Conservation (phyloP, 2,113 vertebrate genomes). For the Chloropsis cyanopogon region DNA sequence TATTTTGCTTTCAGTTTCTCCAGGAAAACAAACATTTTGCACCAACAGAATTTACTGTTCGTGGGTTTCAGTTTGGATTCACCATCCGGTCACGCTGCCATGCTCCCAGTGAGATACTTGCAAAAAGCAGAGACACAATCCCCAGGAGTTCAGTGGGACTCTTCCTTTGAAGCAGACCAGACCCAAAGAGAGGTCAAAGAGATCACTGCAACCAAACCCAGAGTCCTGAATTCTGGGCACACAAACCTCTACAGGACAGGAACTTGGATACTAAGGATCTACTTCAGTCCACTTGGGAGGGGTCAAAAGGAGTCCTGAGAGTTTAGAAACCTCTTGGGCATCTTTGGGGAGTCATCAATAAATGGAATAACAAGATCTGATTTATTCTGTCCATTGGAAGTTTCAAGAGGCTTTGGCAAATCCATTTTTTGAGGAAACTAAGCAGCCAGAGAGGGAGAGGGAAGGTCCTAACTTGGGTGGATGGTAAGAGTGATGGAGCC, state of each 20-base stretch:
- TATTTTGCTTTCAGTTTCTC: not conserved
- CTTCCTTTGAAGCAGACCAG: not conserved
- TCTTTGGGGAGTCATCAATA: not conserved
- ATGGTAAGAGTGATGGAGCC: not conserved
- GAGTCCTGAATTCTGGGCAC: not conserved
- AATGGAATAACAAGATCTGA: not conserved
- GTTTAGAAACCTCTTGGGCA: not conserved
- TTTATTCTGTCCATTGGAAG: not conserved
- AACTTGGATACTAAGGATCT: not conserved
- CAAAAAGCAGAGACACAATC: not conserved
- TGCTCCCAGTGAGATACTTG: not conserved
- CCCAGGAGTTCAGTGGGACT: not conserved
- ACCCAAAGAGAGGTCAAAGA: not conserved
- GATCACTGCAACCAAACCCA: not conserved
- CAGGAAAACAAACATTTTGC: not conserved
- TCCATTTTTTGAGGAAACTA: not conserved
- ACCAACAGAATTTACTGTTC: not conserved
- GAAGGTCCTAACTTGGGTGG: not conserved
- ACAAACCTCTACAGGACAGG: not conserved
- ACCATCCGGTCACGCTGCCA: not conserved
- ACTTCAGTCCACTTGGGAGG: not conserved
- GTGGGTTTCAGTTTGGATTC: not conserved
- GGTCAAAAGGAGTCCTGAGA: not conserved
- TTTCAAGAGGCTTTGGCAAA: not conserved
- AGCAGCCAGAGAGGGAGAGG: not conserved